Conservation (phyloP, 2,797 vertebrate species). For the Mormyrus proboscirostris region DNA sequence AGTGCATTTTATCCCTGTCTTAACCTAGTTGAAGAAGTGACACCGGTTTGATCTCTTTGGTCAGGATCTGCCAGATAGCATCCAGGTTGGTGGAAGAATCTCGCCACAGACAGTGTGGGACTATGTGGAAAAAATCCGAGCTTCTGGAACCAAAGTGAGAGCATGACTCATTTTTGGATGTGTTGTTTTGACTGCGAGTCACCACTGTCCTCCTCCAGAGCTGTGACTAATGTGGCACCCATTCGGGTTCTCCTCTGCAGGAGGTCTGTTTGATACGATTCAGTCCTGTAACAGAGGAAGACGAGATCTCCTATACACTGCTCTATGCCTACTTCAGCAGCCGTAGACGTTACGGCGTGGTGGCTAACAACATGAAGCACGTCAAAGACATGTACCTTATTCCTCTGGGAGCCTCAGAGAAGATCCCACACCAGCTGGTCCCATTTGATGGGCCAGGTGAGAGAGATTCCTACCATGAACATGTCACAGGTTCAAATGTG, state of each 20-base stretch:
- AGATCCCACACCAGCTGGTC: constrained; percentile 96
- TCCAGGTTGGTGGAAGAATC: constrained; percentile 94
- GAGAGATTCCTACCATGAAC: background rate
- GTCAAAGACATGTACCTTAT: constrained; percentile 99
- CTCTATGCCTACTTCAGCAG: constrained; percentile 97
- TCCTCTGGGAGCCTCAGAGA: constrained; percentile 84
- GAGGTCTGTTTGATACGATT: constrained; percentile 97
- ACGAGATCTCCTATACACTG: constrained; percentile 93
- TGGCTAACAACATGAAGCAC: constrained; percentile 93
- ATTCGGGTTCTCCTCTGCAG: constrained; percentile 46
- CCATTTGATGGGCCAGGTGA: constrained; percentile 98
- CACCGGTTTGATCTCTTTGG: background rate
- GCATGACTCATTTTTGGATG: background rate
- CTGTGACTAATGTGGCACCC: background rate
- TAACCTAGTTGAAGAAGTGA: background rate
- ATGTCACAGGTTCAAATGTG: background rate
- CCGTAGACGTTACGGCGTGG: constrained; percentile 90
- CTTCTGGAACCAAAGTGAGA: constrained; percentile 92
- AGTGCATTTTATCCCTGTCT: background rate
- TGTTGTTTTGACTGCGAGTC: background rate
- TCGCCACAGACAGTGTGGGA: constrained; percentile 97
- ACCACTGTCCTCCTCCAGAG: background rate
- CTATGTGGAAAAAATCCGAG: constrained; percentile 97
- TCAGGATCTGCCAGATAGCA: constrained; percentile 91
- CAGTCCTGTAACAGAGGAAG: constrained; percentile 90